phyloP scores from a whole-genome alignment of 2,888 invertebrate genomes.

The Colletes collaris region DNA sequence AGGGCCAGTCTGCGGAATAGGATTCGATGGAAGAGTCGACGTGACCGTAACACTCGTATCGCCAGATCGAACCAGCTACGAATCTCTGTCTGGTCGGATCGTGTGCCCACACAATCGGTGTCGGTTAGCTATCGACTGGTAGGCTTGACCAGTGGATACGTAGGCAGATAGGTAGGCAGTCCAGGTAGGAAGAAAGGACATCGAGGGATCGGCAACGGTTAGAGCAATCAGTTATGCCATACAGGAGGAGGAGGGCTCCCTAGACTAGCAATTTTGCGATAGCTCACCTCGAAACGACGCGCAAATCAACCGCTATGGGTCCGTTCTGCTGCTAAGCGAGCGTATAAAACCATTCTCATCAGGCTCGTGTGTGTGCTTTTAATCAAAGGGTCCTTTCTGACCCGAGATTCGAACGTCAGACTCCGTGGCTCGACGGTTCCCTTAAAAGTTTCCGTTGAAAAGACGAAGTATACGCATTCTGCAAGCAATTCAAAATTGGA shows the following conservation, averaged over 20 bases:
- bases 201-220: constrained; percentile 56
- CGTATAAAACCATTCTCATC: neutral
- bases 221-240: constrained; percentile 63
- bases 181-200: constrained; percentile 55
- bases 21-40: neutral
- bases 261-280: constrained; percentile 46
- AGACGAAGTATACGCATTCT: too few species aligned
- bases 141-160: constrained; percentile 14
- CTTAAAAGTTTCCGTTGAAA: too few species aligned
- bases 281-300: constrained; percentile 52
- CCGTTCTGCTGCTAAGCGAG: constrained; percentile 4
- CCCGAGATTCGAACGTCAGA: too few species aligned
- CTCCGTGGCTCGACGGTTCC: too few species aligned
- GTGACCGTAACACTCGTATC: constrained; percentile 17
- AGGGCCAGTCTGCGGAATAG: neutral
- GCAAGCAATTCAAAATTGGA: too few species aligned
- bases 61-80: constrained; percentile 16
- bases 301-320: constrained; percentile 54
- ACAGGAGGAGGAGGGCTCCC: neutral
- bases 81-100: constrained; percentile 27
- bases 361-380: too few species aligned
- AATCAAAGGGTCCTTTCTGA: too few species aligned
- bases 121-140: constrained; percentile 11
- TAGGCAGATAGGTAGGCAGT: constrained; percentile 39
- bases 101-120: constrained; percentile 26